Conservation (phyloP, 2,888 invertebrate genomes). For the Octodonta nipae region DNA sequence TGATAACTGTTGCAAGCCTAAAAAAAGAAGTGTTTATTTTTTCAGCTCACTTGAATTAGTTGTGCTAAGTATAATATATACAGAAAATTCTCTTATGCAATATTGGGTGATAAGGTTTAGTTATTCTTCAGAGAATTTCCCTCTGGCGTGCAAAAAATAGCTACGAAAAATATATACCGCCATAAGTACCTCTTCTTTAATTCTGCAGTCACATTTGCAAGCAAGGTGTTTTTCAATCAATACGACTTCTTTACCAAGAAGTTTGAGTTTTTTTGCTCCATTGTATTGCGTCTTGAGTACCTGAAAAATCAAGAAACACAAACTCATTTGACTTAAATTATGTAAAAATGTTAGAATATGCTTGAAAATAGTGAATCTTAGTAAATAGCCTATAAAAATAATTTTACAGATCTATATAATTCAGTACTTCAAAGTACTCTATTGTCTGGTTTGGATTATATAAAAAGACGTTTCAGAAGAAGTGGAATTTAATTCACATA, state of each 20-base stretch:
- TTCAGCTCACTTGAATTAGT: not conserved
- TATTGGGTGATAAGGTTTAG: no score
- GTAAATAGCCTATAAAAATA: no score
- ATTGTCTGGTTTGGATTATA: no score
- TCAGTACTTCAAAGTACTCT: no score
- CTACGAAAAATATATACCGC: no score
- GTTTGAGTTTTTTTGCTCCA: conserved; percentile 30
- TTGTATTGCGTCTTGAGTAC: conserved; percentile 37
- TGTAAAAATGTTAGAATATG: not conserved
- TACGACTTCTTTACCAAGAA: conserved; percentile 37
- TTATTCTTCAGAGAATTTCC: no score
- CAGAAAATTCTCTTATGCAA: no score
- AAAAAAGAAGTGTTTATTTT: conserved; percentile 10
- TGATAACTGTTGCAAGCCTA: conserved; percentile 49
- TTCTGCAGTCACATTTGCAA: conserved; percentile 48
- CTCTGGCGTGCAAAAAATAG: no score
- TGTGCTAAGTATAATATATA: not conserved
- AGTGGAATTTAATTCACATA: no score
- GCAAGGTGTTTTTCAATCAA: conserved; percentile 45
- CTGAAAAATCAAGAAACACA: conserved; percentile 28
- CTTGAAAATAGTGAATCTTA: not conserved
- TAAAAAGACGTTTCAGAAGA: no score
- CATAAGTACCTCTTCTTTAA: conserved; percentile 39
- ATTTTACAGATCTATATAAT: no score
- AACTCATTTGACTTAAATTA: no score